These are phyloP conservation scores for Rhea pennata DNA, from an alignment of 2,113 vertebrate species.

Conservation along the genomic window DNA sequence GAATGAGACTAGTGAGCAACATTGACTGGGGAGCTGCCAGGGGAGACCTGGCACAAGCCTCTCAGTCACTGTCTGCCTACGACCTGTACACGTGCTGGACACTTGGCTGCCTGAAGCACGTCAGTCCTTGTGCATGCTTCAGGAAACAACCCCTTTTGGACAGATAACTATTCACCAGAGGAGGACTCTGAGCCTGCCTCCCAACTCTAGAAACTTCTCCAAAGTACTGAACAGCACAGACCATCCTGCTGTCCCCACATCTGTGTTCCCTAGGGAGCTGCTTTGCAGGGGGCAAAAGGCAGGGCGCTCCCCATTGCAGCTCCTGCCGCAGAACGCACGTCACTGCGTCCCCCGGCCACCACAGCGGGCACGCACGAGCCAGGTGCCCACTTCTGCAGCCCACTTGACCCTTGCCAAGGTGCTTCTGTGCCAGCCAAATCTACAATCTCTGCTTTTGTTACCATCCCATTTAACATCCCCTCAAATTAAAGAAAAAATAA, in stretches of 20 bases:
- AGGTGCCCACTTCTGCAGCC: fast-evolving
- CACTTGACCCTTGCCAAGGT: no score
- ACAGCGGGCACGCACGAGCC: background rate
- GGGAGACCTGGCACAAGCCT: background rate
- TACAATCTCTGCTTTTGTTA: background rate
- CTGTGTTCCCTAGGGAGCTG: background rate
- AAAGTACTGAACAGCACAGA: background rate
- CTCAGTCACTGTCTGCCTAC: no score
- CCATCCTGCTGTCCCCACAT: background rate
- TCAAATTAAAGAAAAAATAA: background rate
- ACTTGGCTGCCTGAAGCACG: fast-evolving
- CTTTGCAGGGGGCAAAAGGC: background rate
- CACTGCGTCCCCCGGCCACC: background rate
- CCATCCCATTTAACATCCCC: background rate
- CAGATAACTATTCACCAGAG: fast-evolving
- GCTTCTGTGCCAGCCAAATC: background rate
- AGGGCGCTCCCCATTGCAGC: background rate
- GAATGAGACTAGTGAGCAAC: background rate
- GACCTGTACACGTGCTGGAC: fast-evolving
- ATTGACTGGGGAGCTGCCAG: fast-evolving
- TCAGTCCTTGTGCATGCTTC: background rate
- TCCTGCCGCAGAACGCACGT: background rate
- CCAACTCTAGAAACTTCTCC: background rate
- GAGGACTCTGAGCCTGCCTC: background rate
- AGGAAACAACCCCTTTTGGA: background rate